phyloP scores from a whole-genome alignment of 2,113 vertebrate species.

The Orycteropus afer region DNA sequence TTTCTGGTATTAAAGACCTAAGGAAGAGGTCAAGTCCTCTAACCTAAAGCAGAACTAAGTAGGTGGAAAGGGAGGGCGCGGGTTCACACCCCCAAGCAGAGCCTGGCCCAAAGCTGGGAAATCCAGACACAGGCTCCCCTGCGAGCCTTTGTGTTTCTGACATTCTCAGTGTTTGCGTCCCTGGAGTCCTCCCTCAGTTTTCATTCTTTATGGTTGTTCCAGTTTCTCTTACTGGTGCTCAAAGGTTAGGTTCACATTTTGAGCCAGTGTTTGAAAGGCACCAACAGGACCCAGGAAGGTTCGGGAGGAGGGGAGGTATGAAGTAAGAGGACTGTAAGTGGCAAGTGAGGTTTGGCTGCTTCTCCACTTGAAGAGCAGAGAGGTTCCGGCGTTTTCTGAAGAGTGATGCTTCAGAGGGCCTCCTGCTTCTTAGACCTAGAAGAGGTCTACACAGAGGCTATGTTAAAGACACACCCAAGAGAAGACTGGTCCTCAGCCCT shows the following conservation, averaged over 20 bases:
- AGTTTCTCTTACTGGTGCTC: background rate
- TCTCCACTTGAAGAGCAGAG: background rate
- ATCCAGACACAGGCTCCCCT: background rate
- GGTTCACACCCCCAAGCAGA: background rate
- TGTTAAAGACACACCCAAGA: background rate
- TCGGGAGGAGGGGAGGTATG: background rate
- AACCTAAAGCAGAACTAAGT: background rate
- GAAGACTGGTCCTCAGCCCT: rapidly evolving
- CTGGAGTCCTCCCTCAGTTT: background rate
- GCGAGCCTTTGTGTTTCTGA: background rate
- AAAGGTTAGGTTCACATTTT: background rate
- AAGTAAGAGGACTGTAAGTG: background rate
- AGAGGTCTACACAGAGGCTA: rapidly evolving
- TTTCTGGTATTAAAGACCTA: background rate
- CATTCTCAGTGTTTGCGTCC: background rate
- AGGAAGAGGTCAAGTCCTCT: background rate
- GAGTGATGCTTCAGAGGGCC: too few relatives aligned
- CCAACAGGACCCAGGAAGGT: background rate
- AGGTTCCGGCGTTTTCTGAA: background rate
- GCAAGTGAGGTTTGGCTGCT: background rate
- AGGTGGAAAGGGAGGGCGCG: background rate
- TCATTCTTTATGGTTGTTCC: background rate
- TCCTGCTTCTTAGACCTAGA: background rate
- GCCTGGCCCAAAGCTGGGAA: background rate
- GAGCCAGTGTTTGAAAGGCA: background rate